Evolutionary conservation across 53 echinoderm and acorn worm species (phyloP), one percentile per base, ranked within the genome.

Genomic region (Glandiceps talaboti): DNA sequence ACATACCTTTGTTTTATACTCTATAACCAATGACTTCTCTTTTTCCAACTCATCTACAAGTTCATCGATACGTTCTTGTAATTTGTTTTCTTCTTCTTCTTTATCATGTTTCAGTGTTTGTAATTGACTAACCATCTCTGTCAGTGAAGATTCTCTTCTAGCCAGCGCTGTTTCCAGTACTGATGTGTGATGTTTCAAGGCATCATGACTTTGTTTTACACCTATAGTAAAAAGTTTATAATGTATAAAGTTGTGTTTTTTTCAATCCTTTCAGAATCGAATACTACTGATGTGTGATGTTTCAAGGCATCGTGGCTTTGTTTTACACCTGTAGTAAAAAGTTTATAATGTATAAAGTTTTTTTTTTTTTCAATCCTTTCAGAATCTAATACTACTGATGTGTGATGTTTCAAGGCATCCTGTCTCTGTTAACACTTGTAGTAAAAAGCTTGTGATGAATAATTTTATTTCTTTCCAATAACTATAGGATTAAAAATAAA

Each of bases 121-220:
- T 79, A 96, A 79, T 76, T 96, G 88, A 14, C 76, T 87, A 25
- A 87, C 81, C 76, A 96, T 81, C 74, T 93, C 97, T 0, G 89
- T 90, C 32, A 93, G 82, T 0, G 97, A 80, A 0, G 87, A 83
- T 84, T 96, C 97, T 33, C 93, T 82, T 0, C 89, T 76, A 29
- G 91, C 97, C 30, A 96, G 91, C 33, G 97, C 97, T 26, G 85
- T 88, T 82, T 96, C 97, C 26, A 96, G 77, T 31, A 93, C 87
- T 28, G 83, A 85, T 30, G 97, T 89, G 81, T 96, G 97, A 75
- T 91, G 90, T 81, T 96, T 96, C 74, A 96, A 82, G 33, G 93
- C 93, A 0, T 88, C 82, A 85, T 96, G 97, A 78, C 97, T 96
- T 82, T 96, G 92, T 75, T 96, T 93, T 20, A 96, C 97, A 80